Percentiles rank a stretch among this genome's conserved stretches.
phyloP scores from a whole-genome alignment of 2,113 vertebrate genomes.

The Anguilla rostrata region DNA sequence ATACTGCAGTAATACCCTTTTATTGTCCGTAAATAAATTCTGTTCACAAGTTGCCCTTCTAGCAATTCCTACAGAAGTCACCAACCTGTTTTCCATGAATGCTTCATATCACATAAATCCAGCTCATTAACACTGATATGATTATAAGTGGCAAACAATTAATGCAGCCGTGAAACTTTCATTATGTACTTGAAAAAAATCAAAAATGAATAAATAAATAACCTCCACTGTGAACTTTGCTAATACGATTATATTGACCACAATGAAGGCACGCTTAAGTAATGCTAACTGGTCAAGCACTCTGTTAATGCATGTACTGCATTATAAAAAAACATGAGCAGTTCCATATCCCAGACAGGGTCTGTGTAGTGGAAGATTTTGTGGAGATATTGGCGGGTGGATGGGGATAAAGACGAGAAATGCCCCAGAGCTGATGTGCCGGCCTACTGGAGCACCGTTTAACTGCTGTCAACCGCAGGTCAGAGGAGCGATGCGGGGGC shows the following conservation, averaged over 20 bases:
- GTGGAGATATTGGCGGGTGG: conserved; percentile 14
- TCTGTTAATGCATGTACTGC: background rate
- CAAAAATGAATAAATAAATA: background rate
- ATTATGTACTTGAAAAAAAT: background rate
- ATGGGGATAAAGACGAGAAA: conserved; percentile 25
- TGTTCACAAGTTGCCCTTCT: background rate
- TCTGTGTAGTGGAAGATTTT: background rate
- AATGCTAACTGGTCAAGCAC: conserved; percentile 69
- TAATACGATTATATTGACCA: conserved; percentile 60
- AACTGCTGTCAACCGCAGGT: conserved; percentile 38
- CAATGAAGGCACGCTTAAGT: conserved; percentile 53
- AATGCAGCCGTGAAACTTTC: background rate
- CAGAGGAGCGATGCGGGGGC: conserved; percentile 34
- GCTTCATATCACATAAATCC: background rate
- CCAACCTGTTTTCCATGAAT: background rate
- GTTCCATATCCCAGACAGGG: background rate
- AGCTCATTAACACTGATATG: background rate
- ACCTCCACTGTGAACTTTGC: background rate
- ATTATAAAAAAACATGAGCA: conserved; percentile 63
- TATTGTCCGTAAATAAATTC: background rate
- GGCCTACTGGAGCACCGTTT: conserved; percentile 43
- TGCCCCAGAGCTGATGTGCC: conserved; percentile 44
- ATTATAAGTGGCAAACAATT: background rate
- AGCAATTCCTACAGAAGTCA: background rate
- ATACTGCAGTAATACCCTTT: background rate